Conservation (phyloP, 2,113 vertebrate species). For the Festucalex cinctus region DNA sequence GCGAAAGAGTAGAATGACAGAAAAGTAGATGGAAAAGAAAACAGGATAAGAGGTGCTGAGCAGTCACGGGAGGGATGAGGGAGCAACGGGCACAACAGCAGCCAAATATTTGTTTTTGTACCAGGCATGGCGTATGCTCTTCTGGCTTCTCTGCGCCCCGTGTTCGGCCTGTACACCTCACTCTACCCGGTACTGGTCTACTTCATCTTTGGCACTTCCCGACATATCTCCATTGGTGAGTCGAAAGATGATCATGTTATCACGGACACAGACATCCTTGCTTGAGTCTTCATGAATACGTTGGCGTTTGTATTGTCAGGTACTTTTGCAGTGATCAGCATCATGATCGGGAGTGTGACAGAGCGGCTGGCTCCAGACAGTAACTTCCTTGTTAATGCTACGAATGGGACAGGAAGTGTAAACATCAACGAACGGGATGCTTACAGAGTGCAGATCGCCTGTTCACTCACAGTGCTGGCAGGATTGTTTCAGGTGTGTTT, state of each 20-base stretch:
- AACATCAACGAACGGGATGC: slow-evolving; percentile 52
- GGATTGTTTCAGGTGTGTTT: slow-evolving; percentile 84
- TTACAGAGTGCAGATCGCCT: slow-evolving; percentile 77
- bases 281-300: background rate
- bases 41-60: no score
- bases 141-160: slow-evolving; percentile 83
- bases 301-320: slow-evolving; percentile 64
- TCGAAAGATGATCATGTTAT: background rate
- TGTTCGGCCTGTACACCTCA: slow-evolving; percentile 88
- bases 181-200: slow-evolving; percentile 89
- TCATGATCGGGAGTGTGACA: slow-evolving; percentile 87
- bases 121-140: slow-evolving; percentile 88
- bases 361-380: slow-evolving; percentile 76
- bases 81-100: no score
- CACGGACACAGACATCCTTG: background rate
- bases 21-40: no score
- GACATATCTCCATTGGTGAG: slow-evolving; percentile 90
- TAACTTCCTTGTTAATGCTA: slow-evolving; percentile 67
- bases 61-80: no score
- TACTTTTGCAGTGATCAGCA: slow-evolving; percentile 88
- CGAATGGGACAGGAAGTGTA: slow-evolving; percentile 44
- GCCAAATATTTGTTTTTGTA: background rate
- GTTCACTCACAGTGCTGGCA: slow-evolving; percentile 74
- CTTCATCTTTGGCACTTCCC: slow-evolving; percentile 90
- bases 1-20: no score